Percentiles rank a stretch among this genome's conserved stretches.
These are phyloP conservation scores for Leptopilina clavipes DNA, from an alignment of 1,140 invertebrate genomes.

Conservation along the genomic window DNA sequence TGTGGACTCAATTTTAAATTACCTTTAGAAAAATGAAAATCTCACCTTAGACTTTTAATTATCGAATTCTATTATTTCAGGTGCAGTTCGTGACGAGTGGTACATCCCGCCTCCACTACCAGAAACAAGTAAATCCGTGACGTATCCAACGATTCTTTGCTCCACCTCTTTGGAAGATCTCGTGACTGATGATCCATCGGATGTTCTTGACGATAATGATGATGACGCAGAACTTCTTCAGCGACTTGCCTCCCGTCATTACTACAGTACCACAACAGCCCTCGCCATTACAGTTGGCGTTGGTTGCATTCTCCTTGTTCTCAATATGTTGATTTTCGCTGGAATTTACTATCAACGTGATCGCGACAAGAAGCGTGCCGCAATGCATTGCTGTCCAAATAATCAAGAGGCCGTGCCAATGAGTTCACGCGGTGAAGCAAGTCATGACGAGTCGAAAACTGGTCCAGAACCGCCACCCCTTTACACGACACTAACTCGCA, in stretches of 20 bases:
- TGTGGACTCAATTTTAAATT: too few relatives aligned
- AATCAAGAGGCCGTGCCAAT: slow-evolving; percentile 69
- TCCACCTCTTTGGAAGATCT: slow-evolving; percentile 69
- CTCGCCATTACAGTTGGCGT: slow-evolving; percentile 92
- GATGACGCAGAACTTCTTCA: slow-evolving; percentile 75
- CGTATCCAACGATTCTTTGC: slow-evolving; percentile 68
- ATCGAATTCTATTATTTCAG: slow-evolving; percentile 56
- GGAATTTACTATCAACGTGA: slow-evolving; percentile 91
- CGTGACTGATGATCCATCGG: slow-evolving; percentile 58
- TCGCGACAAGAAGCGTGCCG: slow-evolving; percentile 71
- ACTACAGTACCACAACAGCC: slow-evolving; percentile 85
- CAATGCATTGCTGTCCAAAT: slow-evolving; percentile 62
- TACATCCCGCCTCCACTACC: slow-evolving; percentile 76
- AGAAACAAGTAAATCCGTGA: slow-evolving; percentile 62
- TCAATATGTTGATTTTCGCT: slow-evolving; percentile 91
- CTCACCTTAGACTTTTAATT: too few relatives aligned
- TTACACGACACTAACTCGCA: slow-evolving; percentile 71
- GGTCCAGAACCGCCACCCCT: slow-evolving; percentile 72
- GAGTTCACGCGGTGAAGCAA: slow-evolving; percentile 60
- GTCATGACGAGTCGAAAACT: slow-evolving; percentile 55
- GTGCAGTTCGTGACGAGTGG: slow-evolving; percentile 77
- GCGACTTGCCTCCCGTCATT: slow-evolving; percentile 75
- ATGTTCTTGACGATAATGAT: slow-evolving; percentile 69
- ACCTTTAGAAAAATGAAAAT: too few relatives aligned
- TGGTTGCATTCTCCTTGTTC: slow-evolving; percentile 88